Evolutionary conservation across 2,797 vertebrate genomes (phyloP), one percentile per base, ranked within the genome.

Genomic region (Thamnophis elegans): DNA sequence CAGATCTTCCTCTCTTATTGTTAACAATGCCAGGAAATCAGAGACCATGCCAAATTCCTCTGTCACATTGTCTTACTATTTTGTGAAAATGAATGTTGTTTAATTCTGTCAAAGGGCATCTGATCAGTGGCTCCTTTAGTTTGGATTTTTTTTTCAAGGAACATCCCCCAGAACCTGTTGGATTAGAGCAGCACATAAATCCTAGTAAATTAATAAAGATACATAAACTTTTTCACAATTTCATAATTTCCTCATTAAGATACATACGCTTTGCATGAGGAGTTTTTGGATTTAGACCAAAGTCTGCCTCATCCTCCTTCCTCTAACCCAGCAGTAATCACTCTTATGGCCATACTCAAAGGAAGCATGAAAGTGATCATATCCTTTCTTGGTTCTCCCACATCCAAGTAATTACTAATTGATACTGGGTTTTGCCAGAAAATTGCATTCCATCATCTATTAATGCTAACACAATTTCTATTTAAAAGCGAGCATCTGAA

Each of bases 371-470:
- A 22, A 47, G 9, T 18, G 20, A 53, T 85, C 42, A 28, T 51
- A 36, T 5, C 8, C 4, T 5, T 85, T 54, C n/a, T 54, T 54
- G 26, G 47, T 56, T 87, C 9, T n/a, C 32, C 51, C 32, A 14
- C 42, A 51, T 58, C 36, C 28, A 32, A 51, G 22, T n/a, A 51
- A 82, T 82, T 73, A 88, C 12, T 28, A 32, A 51, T 32, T 28
- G 56, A 56, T 56, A 47, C 56, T 78, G 47, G 32, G 78, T 28
- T 0, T 5, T 86, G 28, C 58, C 58, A 62, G 36, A 55, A 88
- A 88, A 82, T 62, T 88, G 47, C 90, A 87, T 92, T 60, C 5
- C 42, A 94, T 90, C 82, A 78, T 56, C 85, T 78, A 85, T 54
- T 36, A 36, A 36, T 20, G 65, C n/a, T 36, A 32, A 36, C 65